phyloP scores from a whole-genome alignment of 1,140 invertebrate genomes.

The Saccostrea echinata region DNA sequence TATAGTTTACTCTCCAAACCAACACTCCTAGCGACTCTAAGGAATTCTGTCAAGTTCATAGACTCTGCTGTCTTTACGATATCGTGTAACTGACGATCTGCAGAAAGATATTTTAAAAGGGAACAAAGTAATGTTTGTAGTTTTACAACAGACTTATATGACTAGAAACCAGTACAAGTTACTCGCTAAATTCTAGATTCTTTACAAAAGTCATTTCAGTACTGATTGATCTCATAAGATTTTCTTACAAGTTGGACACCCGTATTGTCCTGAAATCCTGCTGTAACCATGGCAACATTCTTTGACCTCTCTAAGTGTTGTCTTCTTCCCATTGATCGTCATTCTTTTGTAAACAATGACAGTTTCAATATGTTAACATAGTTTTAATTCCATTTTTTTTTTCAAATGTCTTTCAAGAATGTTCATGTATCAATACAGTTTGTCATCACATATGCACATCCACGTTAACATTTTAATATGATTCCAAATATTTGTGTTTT shows the following conservation, averaged over 20 bases:
- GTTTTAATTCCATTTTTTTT: no score
- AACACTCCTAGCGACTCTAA: constrained; percentile 60
- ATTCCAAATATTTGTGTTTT: no score
- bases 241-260: constrained; percentile 66
- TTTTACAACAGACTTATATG: no score
- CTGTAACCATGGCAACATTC: constrained; percentile 70
- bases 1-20: constrained; percentile 59
- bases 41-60: constrained; percentile 66
- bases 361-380: no score
- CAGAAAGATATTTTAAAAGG: constrained; percentile 8
- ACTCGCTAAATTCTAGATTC: no score
- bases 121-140: no score
- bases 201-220: neutral
- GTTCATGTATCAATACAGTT: no score
- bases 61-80: constrained; percentile 58
- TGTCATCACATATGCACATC: no score
- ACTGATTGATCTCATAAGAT: neutral
- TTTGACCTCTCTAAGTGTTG: constrained; percentile 50
- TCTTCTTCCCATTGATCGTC: constrained; percentile 34
- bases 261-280: constrained; percentile 55
- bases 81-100: constrained; percentile 58
- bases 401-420: no score
- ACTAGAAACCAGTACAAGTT: neutral
- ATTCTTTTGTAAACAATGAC: constrained; percentile 55
- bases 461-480: no score